Base-by-base conservation (phyloP, 2,113 vertebrate species). In the Tetrao urogallus region DNA sequence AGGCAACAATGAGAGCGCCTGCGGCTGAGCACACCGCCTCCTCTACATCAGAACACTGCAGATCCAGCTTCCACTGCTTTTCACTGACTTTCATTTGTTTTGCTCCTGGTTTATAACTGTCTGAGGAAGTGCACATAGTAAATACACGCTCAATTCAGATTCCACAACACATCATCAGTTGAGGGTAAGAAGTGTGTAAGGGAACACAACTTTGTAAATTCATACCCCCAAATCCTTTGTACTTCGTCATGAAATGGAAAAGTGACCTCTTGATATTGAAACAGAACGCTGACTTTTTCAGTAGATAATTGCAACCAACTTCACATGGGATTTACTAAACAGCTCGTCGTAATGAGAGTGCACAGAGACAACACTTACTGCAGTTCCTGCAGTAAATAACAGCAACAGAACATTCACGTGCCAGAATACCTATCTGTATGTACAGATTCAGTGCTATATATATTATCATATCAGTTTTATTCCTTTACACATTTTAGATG, bases 401-500 rank as follows among this genome's bases (percentile, higher is more conserved):
- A 57, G 34, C 24, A 86, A 93, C 12, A 81, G 45, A 75, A 89
- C 25, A 75, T 42, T 61, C 19, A 42, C 1, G 2, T 36, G 13
- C 42, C 47, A 61, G 42, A 45, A 57, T 30, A 57, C 17, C 50
- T 42, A 42, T 3, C 10, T 15, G 36, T 28, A 81, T 8, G 3
- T 3, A 82, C 60, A 58, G 81, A 94, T 72, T 81, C 85, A 95
- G 7, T 17, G 60, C 58, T 80, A 70, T 22, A 70, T 6, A 17
- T 30, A 82, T 88, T 88, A 82, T 21, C 21, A 3, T 61, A 65
- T 11, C 70, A 60, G 56, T 85, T 95, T 90, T 92, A 89, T 94
- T 95, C 94, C 90, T 88, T 93, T 89, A 40, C 70, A 92, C 78
- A 90, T 94, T 93, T 94, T 57, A 91, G 74, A 89, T 42, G 36